Evolutionary conservation across 2,888 invertebrate genomes (phyloP).

Genomic region (Calameuta filiformis): DNA sequence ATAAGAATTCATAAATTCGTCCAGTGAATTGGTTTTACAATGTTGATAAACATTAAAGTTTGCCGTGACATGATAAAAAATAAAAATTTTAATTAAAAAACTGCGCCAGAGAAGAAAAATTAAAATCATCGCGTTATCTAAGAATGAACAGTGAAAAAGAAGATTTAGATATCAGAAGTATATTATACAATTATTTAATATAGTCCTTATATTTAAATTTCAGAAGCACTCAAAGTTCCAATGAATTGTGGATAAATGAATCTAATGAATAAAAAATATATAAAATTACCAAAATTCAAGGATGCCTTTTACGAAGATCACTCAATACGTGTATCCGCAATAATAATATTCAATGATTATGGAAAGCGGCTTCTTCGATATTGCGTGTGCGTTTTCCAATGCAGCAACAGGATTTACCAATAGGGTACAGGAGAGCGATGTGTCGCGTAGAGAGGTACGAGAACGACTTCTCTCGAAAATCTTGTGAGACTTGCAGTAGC

Average conservation of each 20-base stretch:
- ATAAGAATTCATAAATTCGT: background rate
- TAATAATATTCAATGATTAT: background rate
- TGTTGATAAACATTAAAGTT: background rate
- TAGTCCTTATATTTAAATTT: background rate
- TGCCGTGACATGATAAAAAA: background rate
- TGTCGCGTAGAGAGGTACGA: constrained; percentile 44
- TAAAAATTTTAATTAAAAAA: background rate
- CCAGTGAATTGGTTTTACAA: background rate
- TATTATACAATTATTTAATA: background rate
- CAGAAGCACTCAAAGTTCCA: background rate
- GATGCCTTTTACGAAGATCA: background rate
- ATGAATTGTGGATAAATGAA: background rate
- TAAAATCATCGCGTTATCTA: background rate
- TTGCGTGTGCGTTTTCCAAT: background rate
- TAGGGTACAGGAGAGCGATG: constrained; percentile 28
- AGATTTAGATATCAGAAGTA: background rate
- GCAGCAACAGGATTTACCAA: constrained; percentile 32
- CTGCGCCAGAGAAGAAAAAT: background rate
- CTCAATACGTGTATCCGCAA: background rate
- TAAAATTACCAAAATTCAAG: background rate
- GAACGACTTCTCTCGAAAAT: constrained; percentile 41
- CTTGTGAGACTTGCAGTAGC: constrained; percentile 15
- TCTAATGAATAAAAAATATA: background rate
- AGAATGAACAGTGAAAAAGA: background rate
- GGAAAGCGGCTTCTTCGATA: background rate